Evolutionary conservation across 2,888 invertebrate species (phyloP), one percentile per base, ranked within the genome.

Genomic region (Conistra vaccinii): DNA sequence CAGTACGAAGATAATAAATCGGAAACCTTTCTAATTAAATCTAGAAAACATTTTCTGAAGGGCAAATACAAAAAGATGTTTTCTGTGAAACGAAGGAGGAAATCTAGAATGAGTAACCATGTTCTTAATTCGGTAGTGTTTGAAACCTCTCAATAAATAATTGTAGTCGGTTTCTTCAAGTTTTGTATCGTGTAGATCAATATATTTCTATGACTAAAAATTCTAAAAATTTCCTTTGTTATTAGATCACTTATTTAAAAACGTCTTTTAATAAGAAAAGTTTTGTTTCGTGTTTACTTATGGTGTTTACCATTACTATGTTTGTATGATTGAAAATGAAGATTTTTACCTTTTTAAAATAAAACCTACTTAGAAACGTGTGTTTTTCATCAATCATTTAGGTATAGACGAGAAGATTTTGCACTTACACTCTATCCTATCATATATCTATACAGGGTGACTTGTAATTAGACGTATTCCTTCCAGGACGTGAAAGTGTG

Each of bases 31-130:
- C 78, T 88, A 45, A 85, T 90, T 1, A 93, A 92, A 80, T 90
- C 93, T 55, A 90, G 90, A 3, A 88, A 87, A 76, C 91, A 88
- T 79, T 91, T 90, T 80, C 80, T 90, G 17, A 93, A 90, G 84
- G 84, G 89, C 29, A 95, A 92, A 88, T 92, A 90, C 76, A 93
- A 90, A 83, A 95, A 92, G 76, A 89, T 91, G 70, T 92, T 93
- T 85, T 83, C 89, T 69, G 84, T 90, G 29, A 92, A 91, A 78
- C 91, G 91, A 76, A 91, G 89, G 72, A 89, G 85, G 80, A 92
- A 90, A 82, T 88, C 90, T 58, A 89, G 78, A 83, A 76, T 79
- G 0, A 89, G 77, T 74, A 84, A 81, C 71, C 75, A 73, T 62
- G 45, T 72, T 53, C 39, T 67, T 35, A 77, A 74, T 69, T 83